Evolutionary conservation across 2,113 vertebrate species (phyloP), one percentile per base, ranked within the genome.

Genomic region (sheep (Ovis aries)): DNA sequence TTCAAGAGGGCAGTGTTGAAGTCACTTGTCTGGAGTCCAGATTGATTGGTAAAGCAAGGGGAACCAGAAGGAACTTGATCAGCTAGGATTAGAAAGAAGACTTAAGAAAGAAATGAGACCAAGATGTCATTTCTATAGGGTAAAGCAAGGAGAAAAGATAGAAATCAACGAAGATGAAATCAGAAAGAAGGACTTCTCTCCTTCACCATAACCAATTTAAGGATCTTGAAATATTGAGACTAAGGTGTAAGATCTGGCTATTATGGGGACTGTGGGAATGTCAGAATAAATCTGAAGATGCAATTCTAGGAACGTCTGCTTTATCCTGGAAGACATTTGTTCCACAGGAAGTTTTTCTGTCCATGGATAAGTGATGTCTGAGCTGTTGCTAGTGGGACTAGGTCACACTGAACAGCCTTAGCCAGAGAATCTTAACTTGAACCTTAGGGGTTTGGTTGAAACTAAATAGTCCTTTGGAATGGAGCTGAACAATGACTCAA

Each of bases 401-500:
- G 53, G 50, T 74, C 77, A 87, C 88, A 90, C 15, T 90, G 52
- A 84, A 43, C 52, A 96, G 67, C 14, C 52, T 83, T 89, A 67
- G 62, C 57, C 43, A 60, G 50, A 93, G 90, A 90, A 88, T 40
- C 43, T 77, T 82, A 45, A 80, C 23, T 62, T 81, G 77, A 91
- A 57, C 36, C 91, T 55, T 7, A 90, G 62, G 43, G 57, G 25
- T 83, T 74, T 85, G 36, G 87, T 36, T 91, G 98, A 95, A 91
- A 97, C 78, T n/a, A 62, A 88, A 83, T 7, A 77, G 85, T 67
- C 29, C 88, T 90, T 92, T 83, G 67, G 85, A 94, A 89, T 60
- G 82, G 84, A 90, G 31, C 74, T 88, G 19, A 97, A 97, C 88
- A 95, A 92, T 96, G 88, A 92, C 52, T 97, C 84, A 92, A 90